Base-by-base conservation (phyloP, 2,113 vertebrate species). In the Martes martes region DNA sequence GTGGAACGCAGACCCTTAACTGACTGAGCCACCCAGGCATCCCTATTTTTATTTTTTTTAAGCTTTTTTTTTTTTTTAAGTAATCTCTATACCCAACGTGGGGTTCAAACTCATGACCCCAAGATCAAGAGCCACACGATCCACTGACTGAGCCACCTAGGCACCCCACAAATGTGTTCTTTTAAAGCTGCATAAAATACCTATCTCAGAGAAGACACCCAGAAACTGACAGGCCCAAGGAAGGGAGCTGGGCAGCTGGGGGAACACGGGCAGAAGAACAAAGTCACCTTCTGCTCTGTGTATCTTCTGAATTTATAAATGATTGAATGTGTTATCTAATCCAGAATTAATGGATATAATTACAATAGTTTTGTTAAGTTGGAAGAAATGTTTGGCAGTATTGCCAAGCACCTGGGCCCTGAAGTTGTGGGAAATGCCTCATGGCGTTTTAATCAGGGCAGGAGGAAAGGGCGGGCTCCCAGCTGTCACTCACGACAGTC, bases 391-490 rank as follows among this genome's bases (percentile, higher is more conserved):
- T 61, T 97, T 98, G 97, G 97, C 95, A 95, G 83, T 42, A 63
- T 93, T 97, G 95, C 81, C 82, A 86, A 84, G 94, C 97, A 98
- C 95, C 97, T 97, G 97, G 97, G 85, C 45, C 42, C 83, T 73
- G 0, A 1, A 85, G 47, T 47, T 92, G 26, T 36, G 95, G 96
- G 78, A 96, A 97, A 95, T 4, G 10, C 88, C 92, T 47, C 18
- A 21, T 8, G 11, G 24, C 73, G 89, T 91, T 74, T 94, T 67
- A 96, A 89, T 86, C 50, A 6, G 59, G 63, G 55, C 91, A 45
- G 36, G 39, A 96, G 95, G 97, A 98, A 96, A 98, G 73, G 96
- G 93, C 95, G 24, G 55, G 63, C 16, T 76, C 76, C 95, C 93
- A 86, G 57, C 71, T 98, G 91, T 96, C 97, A 94, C 39, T 97